Evolutionary conservation across 2,113 vertebrate species (phyloP).

Genomic region (Entelurus aequoreus): DNA sequence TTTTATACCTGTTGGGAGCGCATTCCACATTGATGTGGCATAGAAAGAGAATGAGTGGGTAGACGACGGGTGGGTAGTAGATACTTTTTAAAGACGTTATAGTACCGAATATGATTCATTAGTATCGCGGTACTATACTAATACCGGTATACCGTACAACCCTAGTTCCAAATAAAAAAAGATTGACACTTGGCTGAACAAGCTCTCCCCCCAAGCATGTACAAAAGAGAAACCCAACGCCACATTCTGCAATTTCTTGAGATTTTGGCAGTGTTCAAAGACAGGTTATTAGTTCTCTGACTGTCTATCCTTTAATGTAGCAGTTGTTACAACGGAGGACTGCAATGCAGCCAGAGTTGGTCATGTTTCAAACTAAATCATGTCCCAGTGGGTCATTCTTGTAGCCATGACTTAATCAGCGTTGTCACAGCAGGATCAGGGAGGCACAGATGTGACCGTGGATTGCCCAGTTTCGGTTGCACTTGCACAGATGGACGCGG

Average conservation of each 20-base stretch:
- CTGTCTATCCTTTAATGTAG: conserved; percentile 18
- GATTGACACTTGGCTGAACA: conserved; percentile 34
- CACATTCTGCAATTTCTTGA: conserved; percentile 34
- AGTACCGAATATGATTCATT: no score
- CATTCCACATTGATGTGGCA: no score
- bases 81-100: no score
- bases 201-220: conserved; percentile 33
- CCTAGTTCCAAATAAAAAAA: no score
- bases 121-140: no score
- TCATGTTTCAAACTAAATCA: background rate
- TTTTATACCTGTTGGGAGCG: no score
- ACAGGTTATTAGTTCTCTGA: conserved; percentile 42
- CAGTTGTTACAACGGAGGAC: background rate
- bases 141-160: no score
- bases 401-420: conserved; percentile 1
- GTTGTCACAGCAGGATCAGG: background rate
- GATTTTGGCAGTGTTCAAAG: conserved; percentile 24
- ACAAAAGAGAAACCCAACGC: conserved; percentile 24
- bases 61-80: no score
- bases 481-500: conserved; percentile 12
- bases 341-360: background rate
- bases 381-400: background rate
- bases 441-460: background rate
- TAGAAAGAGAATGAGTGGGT: no score
- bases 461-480: background rate